Percentiles rank a stretch among this genome's conserved stretches.
Conservation (phyloP, 2,113 vertebrate genomes). For the Apus apus region DNA sequence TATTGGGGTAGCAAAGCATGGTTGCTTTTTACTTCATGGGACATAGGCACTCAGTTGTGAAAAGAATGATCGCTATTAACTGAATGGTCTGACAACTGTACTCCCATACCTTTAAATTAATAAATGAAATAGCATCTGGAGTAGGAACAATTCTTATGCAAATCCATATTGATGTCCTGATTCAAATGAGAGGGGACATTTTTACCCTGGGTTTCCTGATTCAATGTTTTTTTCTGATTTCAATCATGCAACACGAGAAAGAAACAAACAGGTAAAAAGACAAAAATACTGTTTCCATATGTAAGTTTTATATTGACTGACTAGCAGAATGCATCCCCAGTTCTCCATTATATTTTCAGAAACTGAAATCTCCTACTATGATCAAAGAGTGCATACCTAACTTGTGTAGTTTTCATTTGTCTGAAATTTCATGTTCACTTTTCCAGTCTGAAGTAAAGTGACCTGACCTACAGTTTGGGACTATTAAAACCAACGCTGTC, state of each 20-base stretch:
- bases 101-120: background rate
- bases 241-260: background rate
- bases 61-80: background rate
- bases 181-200: slow-evolving; percentile 10
- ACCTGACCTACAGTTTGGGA: slow-evolving; percentile 27
- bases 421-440: slow-evolving; percentile 41
- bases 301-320: background rate
- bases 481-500: slow-evolving; percentile 53
- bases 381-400: background rate
- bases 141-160: background rate
- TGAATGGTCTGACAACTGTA: background rate
- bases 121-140: background rate
- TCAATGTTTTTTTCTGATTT: background rate
- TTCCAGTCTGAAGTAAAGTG: slow-evolving; percentile 50
- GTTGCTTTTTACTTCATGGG: background rate
- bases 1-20: background rate
- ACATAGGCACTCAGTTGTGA: background rate
- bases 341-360: background rate
- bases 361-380: background rate
- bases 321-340: background rate
- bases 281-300: background rate
- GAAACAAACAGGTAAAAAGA: background rate
- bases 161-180: background rate
- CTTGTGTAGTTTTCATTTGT: background rate
- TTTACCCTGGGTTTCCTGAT: background rate